phyloP scores from a whole-genome alignment of 1,140 invertebrate species.

The Ceratitis capitata region DNA sequence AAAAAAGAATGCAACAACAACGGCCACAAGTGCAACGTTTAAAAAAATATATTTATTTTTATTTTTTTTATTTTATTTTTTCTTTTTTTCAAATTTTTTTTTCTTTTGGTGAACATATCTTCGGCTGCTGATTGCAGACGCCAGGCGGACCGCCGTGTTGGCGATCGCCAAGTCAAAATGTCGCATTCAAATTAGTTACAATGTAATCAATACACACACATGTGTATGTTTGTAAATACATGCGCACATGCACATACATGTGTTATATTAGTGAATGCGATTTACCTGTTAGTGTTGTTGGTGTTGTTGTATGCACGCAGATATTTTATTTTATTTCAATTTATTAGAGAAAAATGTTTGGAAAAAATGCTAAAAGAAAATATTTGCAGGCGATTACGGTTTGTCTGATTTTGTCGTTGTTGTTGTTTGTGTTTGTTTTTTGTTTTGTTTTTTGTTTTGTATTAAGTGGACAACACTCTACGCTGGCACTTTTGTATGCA shows the following conservation, averaged over 20 bases:
- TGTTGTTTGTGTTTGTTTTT: no score
- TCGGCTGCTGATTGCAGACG: neutral
- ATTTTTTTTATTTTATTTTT: neutral
- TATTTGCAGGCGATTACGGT: no score
- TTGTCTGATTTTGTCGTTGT: no score
- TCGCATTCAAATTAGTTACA: slow-evolving; percentile 36
- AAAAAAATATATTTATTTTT: neutral
- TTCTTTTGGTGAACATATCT: neutral
- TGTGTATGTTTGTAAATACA: neutral
- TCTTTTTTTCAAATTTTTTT: neutral
- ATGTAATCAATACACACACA: neutral
- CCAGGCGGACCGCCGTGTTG: neutral
- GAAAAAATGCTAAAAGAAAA: neutral
- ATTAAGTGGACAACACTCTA: slow-evolving; percentile 9
- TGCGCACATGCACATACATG: neutral
- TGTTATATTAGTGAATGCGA: no score
- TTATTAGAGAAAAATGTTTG: neutral
- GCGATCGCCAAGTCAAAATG: slow-evolving; percentile 1
- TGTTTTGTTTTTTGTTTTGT: no score
- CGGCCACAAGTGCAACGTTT: neutral
- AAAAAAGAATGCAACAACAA: neutral
- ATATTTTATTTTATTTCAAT: no score
- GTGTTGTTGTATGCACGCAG: neutral
- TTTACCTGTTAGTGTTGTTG: no score
- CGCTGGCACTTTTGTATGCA: slow-evolving; percentile 17